Evolutionary conservation across 2,113 vertebrate species (phyloP), one percentile per base, ranked within the genome.

Genomic region (Megalops atlanticus): DNA sequence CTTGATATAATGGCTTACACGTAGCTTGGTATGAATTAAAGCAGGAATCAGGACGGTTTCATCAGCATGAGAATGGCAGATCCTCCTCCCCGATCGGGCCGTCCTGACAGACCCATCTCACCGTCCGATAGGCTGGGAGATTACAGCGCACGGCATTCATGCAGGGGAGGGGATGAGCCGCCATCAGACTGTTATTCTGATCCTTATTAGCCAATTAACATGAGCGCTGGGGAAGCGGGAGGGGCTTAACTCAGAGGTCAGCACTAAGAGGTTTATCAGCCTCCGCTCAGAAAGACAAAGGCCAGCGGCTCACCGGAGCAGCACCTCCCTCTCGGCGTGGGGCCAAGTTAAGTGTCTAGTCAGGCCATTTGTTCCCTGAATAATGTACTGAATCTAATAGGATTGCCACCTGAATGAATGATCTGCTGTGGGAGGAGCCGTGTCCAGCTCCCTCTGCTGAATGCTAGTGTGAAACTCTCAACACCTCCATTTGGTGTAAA

Each of bases 251-350:
- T 24, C 18, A 69, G 80, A 70, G 39, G 41, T 69, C 18, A 81
- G 31, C 54, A 45, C 70, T 79, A 73, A 80, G 70, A 73, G 78
- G 78, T 74, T 80, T 73, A 80, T 73, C 78, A 80, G 78, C 72
- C 70, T 43, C 24, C 43, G 27, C 70, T 80, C 38, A 80, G 31
- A 52, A 49, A 54, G 69, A 33, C 12, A 80, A n/a, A 80, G 78
- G 43, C 27, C 54, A 21, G 33, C 47, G 35, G 77, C 33, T 79
- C 40, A 36, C 27, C 12, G 40, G 58, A 70, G 33, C n/a, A 43
- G n/a, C 0, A 41, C 58, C 39, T 27, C 2, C n/a, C 7, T 47
- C 40, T n/a, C 31, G 8, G n/a, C 18, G 21, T 10, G 38, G 35
- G 31, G 10, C 21, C 24, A 79, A 71, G 68, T 33, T 14, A n/a